A percentile compares a stretch with the other conserved stretches of the same genome.
Conservation (phyloP, 2,797 vertebrate species). For the Synaphobranchus kaupii region DNA sequence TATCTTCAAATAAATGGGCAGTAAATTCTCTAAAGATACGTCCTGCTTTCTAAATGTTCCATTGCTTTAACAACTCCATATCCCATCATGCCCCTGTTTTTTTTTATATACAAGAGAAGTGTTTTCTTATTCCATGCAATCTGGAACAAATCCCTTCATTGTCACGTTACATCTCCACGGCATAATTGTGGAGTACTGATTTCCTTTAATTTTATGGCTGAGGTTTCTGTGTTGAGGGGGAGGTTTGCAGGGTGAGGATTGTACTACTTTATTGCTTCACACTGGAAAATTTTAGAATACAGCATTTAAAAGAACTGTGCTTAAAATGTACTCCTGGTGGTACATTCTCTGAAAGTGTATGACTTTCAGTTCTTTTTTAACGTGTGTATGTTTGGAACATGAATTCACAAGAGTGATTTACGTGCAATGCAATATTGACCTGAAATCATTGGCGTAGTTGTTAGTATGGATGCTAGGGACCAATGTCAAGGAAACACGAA, state of each 20-base stretch:
- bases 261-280: slow-evolving; percentile 16
- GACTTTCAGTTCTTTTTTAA: not conserved
- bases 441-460: too few relatives aligned
- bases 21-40: not conserved
- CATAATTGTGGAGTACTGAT: not conserved
- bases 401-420: not conserved
- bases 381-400: not conserved
- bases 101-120: not conserved
- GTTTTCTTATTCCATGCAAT: not conserved
- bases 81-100: slow-evolving; percentile 1
- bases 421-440: not conserved
- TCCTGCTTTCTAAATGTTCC: not conserved
- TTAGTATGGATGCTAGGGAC: too few relatives aligned
- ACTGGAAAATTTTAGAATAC: not conserved
- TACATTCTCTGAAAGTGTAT: not conserved
- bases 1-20: not conserved
- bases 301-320: slow-evolving; percentile 4
- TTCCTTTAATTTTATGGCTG: slow-evolving; percentile 6
- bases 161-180: not conserved
- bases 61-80: not conserved
- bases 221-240: not conserved
- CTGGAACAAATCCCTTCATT: not conserved
- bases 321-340: not conserved
- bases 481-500: too few relatives aligned
- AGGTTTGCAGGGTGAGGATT: not conserved